Percentiles rank a stretch among this genome's conserved stretches.
These are phyloP conservation scores for Lasioglossum baleicum DNA, from an alignment of 1,140 invertebrate species.

Conservation along the genomic window DNA sequence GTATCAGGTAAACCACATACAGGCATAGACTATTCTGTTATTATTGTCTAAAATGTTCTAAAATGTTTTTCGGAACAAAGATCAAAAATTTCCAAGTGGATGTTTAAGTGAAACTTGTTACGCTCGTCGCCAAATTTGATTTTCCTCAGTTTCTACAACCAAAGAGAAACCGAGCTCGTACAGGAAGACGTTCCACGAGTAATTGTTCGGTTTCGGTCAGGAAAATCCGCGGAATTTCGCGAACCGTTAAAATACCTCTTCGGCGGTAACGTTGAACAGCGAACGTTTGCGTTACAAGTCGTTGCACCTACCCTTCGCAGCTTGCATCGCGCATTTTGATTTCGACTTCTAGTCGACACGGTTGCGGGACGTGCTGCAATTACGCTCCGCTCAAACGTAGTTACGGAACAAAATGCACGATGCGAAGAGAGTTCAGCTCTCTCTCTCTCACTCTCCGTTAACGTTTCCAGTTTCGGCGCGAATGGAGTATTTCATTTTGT, in stretches of 20 bases:
- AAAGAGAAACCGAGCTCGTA: neutral
- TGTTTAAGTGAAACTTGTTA: too few species aligned
- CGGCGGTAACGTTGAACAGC: neutral
- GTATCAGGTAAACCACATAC: too few species aligned
- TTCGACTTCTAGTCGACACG: neutral
- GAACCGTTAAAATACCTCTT: neutral
- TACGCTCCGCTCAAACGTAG: neutral
- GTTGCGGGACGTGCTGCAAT: constrained; percentile 1
- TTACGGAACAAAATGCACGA: constrained; percentile 7
- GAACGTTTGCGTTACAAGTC: neutral
- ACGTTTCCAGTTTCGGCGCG: neutral
- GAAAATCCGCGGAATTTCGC: constrained; percentile 1
- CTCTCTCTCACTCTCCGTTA: neutral
- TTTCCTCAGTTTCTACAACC: too few species aligned
- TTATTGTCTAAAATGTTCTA: too few species aligned
- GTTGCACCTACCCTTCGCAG: neutral
- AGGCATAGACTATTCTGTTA: too few species aligned
- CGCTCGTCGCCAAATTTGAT: too few species aligned
- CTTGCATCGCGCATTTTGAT: constrained; percentile 21
- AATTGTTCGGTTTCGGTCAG: constrained; percentile 10
- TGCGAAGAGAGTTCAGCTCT: neutral
- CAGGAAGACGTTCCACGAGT: neutral
- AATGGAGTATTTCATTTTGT: neutral
- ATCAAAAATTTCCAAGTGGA: too few species aligned
- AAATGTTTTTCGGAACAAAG: too few species aligned